These are phyloP conservation scores for Dendrocincla fuliginosa DNA, from an alignment of 2,797 vertebrate species.

Conservation along the genomic window DNA sequence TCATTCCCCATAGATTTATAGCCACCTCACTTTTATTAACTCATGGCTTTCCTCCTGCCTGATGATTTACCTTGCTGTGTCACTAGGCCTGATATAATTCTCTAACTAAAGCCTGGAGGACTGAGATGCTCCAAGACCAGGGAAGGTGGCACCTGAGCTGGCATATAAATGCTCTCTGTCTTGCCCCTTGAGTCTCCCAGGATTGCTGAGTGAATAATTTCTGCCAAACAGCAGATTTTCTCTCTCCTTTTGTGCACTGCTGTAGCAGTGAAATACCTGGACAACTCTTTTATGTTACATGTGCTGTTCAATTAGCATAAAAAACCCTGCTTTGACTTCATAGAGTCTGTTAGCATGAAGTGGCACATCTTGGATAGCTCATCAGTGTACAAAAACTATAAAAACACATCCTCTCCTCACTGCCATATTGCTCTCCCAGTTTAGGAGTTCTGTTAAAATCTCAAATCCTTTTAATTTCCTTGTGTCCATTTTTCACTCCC, in stretches of 20 bases:
- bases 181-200: not conserved
- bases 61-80: not conserved
- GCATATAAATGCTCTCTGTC: not conserved
- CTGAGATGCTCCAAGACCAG: not conserved
- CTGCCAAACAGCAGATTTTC: not conserved
- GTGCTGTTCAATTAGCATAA: not conserved
- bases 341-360: not conserved
- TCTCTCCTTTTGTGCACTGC: not conserved
- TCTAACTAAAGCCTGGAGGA: not conserved
- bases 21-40: not conserved
- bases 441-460: not conserved
- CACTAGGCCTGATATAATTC: not conserved
- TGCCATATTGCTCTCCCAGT: not conserved
- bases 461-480: not conserved
- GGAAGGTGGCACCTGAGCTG: not conserved
- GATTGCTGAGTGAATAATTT: fast-evolving
- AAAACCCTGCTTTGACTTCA: slow-evolving; percentile 1
- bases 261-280: not conserved
- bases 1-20: not conserved
- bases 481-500: not conserved
- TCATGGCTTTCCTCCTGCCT: not conserved
- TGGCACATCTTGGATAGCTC: not conserved
- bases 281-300: not conserved
- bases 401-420: not conserved
- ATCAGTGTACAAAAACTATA: not conserved